Conservation (phyloP, 2,113 vertebrate species). For the Phrynosoma blainvillii region DNA sequence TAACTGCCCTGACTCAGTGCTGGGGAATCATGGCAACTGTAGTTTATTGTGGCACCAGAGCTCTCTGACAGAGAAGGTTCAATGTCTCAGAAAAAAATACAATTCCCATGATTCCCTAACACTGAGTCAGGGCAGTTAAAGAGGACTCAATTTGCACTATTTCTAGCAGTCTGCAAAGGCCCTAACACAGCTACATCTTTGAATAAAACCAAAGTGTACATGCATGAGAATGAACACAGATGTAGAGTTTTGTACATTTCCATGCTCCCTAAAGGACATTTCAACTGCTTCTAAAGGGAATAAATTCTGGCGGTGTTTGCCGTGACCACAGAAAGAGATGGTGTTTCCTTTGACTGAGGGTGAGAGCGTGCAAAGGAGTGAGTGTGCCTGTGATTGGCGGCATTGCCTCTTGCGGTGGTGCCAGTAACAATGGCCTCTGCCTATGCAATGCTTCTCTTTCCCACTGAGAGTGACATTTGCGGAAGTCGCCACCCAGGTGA, state of each 20-base stretch:
- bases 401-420: background rate
- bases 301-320: background rate
- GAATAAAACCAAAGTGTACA: background rate
- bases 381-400: background rate
- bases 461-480: slow-evolving; percentile 54
- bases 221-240: background rate
- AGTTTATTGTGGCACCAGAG: too few species aligned
- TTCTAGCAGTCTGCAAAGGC: too few species aligned
- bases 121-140: too few species aligned
- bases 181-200: too few species aligned
- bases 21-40: too few species aligned
- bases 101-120: too few species aligned
- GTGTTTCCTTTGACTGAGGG: background rate
- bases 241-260: background rate
- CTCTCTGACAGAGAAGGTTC: too few species aligned
- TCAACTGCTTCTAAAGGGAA: too few species aligned
- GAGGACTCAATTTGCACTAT: too few species aligned
- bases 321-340: background rate
- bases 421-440: background rate
- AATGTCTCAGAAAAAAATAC: too few species aligned
- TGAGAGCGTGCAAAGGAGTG: background rate
- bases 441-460: background rate
- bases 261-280: background rate
- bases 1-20: too few species aligned
- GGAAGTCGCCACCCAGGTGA: slow-evolving; percentile 61